Percentiles rank a stretch among this genome's conserved stretches.
These are phyloP conservation scores for Kuschelorhynchus macadamiae DNA, from an alignment of 2,888 invertebrate genomes.

Conservation along the genomic window DNA sequence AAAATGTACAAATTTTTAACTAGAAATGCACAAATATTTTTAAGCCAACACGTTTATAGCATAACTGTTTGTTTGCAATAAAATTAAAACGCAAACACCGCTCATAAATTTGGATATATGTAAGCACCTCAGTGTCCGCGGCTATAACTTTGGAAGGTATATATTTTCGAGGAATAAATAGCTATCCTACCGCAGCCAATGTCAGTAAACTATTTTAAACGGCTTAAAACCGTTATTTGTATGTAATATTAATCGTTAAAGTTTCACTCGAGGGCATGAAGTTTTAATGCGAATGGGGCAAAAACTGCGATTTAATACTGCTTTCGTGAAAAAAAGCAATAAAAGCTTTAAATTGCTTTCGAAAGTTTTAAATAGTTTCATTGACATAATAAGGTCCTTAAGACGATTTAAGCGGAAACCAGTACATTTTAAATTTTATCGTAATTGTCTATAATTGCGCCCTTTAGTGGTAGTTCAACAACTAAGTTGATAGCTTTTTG, in stretches of 20 bases:
- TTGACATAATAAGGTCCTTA: background rate
- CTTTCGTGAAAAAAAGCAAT: background rate
- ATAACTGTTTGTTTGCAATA: background rate
- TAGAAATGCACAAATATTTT: too few species aligned
- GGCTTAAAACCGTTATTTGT: slow-evolving; percentile 29
- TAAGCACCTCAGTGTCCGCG: slow-evolving; percentile 4
- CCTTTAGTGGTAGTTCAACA: too few species aligned
- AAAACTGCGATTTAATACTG: slow-evolving; percentile 19
- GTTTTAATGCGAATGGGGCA: slow-evolving; percentile 3
- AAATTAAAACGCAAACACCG: background rate
- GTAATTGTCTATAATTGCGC: too few species aligned
- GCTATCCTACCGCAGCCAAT: slow-evolving; percentile 8
- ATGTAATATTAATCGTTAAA: slow-evolving; percentile 32
- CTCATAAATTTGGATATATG: slow-evolving; percentile 9
- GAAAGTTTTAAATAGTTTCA: slow-evolving; percentile 1
- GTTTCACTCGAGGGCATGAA: slow-evolving; percentile 16
- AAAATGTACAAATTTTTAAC: too few species aligned
- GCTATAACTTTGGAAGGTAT: slow-evolving; percentile 15
- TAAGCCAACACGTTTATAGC: background rate
- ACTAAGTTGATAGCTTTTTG: too few species aligned
- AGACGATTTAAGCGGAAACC: background rate
- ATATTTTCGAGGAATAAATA: slow-evolving; percentile 17
- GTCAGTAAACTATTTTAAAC: slow-evolving; percentile 28
- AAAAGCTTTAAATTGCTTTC: slow-evolving; percentile 2
- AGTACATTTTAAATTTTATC: background rate